phyloP scores from a whole-genome alignment of 1,140 invertebrate species.

The Callitettix versicolor region DNA sequence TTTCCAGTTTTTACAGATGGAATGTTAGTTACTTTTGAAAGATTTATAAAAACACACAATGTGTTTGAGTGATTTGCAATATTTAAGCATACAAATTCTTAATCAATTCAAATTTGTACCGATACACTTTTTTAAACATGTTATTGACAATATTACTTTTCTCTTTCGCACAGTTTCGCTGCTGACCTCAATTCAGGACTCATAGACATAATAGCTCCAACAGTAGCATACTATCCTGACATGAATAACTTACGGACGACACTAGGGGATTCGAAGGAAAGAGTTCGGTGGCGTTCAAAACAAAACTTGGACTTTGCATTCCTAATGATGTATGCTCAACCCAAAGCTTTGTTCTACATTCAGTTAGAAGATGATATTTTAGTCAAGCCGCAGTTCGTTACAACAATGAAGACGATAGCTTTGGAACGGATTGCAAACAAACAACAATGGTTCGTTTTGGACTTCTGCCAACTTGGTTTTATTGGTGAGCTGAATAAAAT shows the following conservation, averaged over 20 bases:
- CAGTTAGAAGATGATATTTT: slow-evolving; percentile 95
- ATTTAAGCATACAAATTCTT: no score
- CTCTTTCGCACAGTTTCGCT: slow-evolving; percentile 62
- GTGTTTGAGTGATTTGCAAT: no score
- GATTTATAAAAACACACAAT: no score
- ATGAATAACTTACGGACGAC: slow-evolving; percentile 64
- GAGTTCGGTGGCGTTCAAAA: slow-evolving; percentile 90
- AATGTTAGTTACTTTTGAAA: no score
- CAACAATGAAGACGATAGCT: slow-evolving; percentile 81
- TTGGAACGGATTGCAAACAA: slow-evolving; percentile 61
- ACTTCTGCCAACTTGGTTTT: slow-evolving; percentile 89
- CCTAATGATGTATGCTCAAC: slow-evolving; percentile 88
- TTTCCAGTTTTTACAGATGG: no score
- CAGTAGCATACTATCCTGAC: slow-evolving; percentile 80
- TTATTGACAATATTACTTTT: no score
- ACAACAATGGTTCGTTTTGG: slow-evolving; percentile 80
- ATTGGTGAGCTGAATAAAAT: slow-evolving; percentile 67
- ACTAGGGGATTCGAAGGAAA: slow-evolving; percentile 76
- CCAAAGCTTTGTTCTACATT: slow-evolving; percentile 66
- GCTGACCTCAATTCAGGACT: slow-evolving; percentile 66
- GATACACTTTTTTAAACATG: no score
- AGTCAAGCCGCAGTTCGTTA: slow-evolving; percentile 75
- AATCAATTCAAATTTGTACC: no score
- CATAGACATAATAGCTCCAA: slow-evolving; percentile 81
- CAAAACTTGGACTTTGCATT: slow-evolving; percentile 94